Evolutionary conservation across 2,888 invertebrate genomes (phyloP).

Genomic region (Erannis defoliaria): DNA sequence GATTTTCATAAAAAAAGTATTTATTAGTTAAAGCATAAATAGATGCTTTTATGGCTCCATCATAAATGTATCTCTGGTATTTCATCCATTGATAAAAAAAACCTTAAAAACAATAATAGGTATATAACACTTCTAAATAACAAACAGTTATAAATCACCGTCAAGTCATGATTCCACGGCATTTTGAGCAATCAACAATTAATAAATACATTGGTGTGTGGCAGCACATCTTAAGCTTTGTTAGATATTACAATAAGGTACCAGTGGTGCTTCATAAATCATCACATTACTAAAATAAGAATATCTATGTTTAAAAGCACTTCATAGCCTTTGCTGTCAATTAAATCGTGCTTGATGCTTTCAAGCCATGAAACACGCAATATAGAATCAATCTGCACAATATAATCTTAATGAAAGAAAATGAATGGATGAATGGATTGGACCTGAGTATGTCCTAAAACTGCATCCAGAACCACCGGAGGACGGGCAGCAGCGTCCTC

Average conservation of each 20-base stretch:
- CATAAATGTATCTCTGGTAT: too few species aligned
- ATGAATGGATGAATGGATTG: too few species aligned
- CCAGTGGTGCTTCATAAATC: slow-evolving; percentile 24
- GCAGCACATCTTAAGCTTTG: slow-evolving; percentile 63
- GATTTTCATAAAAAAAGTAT: too few species aligned
- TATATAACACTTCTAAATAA: too few species aligned
- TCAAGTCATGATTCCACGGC: slow-evolving; percentile 17
- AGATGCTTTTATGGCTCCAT: too few species aligned
- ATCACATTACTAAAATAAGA: slow-evolving; percentile 21
- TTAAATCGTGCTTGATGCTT: slow-evolving; percentile 58
- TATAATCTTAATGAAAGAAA: too few species aligned
- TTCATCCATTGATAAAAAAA: too few species aligned
- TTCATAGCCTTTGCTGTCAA: slow-evolving; percentile 52
- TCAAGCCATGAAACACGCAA: slow-evolving; percentile 37
- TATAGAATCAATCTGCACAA: slow-evolving; percentile 2
- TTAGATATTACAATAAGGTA: slow-evolving; percentile 2
- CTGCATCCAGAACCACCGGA: too few species aligned
- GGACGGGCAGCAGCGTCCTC: too few species aligned
- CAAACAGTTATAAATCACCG: neutral
- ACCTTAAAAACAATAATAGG: too few species aligned
- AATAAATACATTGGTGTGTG: slow-evolving; percentile 68
- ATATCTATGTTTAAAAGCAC: slow-evolving; percentile 40
- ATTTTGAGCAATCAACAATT: slow-evolving; percentile 56
- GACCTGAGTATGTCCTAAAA: too few species aligned
- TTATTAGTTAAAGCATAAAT: too few species aligned